phyloP scores from a whole-genome alignment of 2,888 invertebrate genomes.

The Pollenia labialis region DNA sequence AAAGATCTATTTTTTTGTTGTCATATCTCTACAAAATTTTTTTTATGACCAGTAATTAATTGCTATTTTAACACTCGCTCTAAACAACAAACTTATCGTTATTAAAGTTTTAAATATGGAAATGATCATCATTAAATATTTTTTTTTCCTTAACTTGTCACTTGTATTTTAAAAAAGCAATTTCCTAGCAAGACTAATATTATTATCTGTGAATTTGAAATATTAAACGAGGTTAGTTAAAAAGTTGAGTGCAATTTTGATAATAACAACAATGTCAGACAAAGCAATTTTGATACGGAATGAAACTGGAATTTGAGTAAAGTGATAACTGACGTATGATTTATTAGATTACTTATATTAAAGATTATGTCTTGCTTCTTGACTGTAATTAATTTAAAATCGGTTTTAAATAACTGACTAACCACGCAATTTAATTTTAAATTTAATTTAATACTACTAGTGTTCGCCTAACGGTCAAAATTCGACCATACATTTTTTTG shows the following conservation, averaged over 20 bases:
- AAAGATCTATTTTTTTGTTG: no score
- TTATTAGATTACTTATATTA: background rate
- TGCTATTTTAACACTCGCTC: no score
- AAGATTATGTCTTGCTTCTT: no score
- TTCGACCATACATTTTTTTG: no score
- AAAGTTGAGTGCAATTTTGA: background rate
- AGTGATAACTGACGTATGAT: background rate
- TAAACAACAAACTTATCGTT: background rate
- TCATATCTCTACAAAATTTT: no score
- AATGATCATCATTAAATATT: background rate
- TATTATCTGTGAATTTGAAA: slow-evolving; percentile 8
- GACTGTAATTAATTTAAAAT: background rate
- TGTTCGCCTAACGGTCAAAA: no score
- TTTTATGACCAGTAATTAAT: no score
- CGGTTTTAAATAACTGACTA: background rate
- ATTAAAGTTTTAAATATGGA: no score
- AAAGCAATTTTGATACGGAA: background rate
- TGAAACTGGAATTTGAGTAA: background rate
- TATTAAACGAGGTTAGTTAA: background rate
- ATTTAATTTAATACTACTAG: background rate
- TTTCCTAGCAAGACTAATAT: background rate
- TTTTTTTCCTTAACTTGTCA: background rate
- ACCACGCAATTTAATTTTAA: background rate
- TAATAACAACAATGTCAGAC: background rate
- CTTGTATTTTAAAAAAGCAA: background rate